These are phyloP conservation scores for Colius striatus DNA, from an alignment of 2,113 vertebrate genomes.

Conservation along the genomic window DNA sequence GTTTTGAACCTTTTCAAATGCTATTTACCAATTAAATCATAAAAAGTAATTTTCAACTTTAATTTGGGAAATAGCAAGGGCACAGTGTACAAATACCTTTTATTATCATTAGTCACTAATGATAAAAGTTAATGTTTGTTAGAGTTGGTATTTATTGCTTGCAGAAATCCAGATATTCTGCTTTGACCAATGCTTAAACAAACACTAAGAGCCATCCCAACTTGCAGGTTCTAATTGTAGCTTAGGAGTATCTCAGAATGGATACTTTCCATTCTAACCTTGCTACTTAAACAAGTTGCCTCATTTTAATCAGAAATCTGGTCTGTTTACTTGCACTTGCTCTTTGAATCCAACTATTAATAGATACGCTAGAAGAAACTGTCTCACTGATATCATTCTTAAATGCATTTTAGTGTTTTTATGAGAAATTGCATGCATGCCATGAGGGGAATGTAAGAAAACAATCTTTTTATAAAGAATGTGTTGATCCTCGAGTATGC, in stretches of 20 bases:
- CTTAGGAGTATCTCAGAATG: background rate
- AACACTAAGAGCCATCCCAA: background rate
- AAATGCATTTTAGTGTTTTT: background rate
- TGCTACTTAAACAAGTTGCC: background rate
- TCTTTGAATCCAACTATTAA: background rate
- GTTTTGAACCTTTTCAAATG: constrained; percentile 42
- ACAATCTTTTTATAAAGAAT: background rate
- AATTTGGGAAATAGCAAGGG: background rate
- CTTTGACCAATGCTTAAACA: background rate
- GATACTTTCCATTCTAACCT: constrained; percentile 10
- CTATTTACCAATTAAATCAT: constrained; percentile 19
- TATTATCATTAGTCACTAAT: background rate
- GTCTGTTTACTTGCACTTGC: background rate
- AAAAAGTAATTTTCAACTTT: constrained; percentile 57
- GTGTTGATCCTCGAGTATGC: background rate
- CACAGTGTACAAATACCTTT: background rate
- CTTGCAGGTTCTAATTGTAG: background rate
- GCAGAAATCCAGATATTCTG: background rate
- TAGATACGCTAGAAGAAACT: background rate
- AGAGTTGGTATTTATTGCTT: constrained; percentile 49
- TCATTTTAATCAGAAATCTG: background rate
- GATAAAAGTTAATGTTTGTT: constrained; percentile 60
- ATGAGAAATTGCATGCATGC: background rate
- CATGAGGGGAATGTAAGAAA: background rate
- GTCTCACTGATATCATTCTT: background rate